Conservation (phyloP, 2,888 invertebrate species). For the Drosophila anomalata region DNA sequence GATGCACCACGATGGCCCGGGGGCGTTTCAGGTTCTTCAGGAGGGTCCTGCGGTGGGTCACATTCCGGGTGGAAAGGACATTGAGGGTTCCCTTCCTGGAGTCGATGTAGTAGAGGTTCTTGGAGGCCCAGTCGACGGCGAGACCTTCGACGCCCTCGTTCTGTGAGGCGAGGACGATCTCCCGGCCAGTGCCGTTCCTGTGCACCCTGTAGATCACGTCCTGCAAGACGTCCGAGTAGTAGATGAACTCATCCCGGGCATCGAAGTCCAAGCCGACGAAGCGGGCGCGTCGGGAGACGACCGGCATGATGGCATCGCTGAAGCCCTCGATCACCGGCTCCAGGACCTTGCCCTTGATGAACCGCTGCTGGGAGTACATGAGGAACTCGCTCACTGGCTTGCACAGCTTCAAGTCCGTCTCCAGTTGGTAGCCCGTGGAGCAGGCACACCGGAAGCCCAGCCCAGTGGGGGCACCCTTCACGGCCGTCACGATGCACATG, state of each 20-base stretch:
- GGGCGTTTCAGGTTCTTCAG: conserved; percentile 95
- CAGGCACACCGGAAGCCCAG: conserved; percentile 96
- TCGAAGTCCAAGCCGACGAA: conserved; percentile 98
- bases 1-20: conserved; percentile 97
- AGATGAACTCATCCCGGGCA: conserved; percentile 94
- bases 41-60: conserved; percentile 92
- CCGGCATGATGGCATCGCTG: conserved; percentile 97
- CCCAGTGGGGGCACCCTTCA: conserved; percentile 87
- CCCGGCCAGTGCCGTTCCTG: conserved; percentile 91
- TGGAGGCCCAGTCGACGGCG: conserved; percentile 97
- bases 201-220: conserved; percentile 95
- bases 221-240: conserved; percentile 98
- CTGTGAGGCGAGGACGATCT: conserved; percentile 96
- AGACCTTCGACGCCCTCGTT: conserved; percentile 98
- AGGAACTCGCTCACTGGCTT: conserved; percentile 93
- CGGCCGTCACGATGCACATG: conserved; percentile 95
- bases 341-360: conserved; percentile 96
- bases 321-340: conserved; percentile 95
- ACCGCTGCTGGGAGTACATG: conserved; percentile 97
- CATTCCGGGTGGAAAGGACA: conserved; percentile 94
- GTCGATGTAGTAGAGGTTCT: conserved; percentile 97
- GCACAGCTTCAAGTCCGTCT: conserved; percentile 91
- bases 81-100: conserved; percentile 97
- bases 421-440: conserved; percentile 92
- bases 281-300: conserved; percentile 94